These are phyloP conservation scores for Asobara japonica DNA, from an alignment of 1,140 invertebrate genomes.

Conservation along the genomic window DNA sequence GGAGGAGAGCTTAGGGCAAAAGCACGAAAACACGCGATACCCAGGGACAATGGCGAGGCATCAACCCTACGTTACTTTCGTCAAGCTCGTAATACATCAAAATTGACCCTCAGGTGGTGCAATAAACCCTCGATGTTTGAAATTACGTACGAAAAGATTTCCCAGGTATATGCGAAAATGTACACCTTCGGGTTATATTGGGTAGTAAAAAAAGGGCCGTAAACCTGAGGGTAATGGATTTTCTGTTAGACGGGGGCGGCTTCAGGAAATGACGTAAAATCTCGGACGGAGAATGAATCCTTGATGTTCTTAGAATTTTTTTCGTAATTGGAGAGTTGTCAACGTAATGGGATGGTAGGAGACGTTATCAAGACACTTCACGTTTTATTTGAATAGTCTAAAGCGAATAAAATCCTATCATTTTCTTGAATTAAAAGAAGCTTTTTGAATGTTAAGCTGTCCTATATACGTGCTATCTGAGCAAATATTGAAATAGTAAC, in stretches of 20 bases:
- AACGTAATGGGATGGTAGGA: no score
- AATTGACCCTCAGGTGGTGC: background rate
- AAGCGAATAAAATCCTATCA: no score
- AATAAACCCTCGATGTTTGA: background rate
- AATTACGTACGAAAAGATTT: slow-evolving; percentile 1
- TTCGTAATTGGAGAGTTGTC: no score
- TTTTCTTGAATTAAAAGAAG: no score
- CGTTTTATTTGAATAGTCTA: no score
- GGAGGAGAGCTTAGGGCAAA: slow-evolving; percentile 9
- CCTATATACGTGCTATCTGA: no score
- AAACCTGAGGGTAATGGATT: background rate
- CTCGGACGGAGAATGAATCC: background rate
- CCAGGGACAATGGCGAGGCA: background rate
- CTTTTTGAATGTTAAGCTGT: no score
- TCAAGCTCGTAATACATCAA: background rate
- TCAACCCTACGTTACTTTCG: background rate
- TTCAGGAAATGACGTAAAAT: background rate
- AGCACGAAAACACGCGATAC: slow-evolving; percentile 12
- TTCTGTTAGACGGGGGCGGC: background rate
- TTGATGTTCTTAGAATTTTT: background rate
- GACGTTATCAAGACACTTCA: no score
- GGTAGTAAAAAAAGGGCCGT: background rate
- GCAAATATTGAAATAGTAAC: no score
- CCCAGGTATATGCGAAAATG: background rate
- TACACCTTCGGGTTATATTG: background rate